These are phyloP conservation scores for Eretmocerus hayati DNA, from an alignment of 2,888 invertebrate species.

Conservation along the genomic window DNA sequence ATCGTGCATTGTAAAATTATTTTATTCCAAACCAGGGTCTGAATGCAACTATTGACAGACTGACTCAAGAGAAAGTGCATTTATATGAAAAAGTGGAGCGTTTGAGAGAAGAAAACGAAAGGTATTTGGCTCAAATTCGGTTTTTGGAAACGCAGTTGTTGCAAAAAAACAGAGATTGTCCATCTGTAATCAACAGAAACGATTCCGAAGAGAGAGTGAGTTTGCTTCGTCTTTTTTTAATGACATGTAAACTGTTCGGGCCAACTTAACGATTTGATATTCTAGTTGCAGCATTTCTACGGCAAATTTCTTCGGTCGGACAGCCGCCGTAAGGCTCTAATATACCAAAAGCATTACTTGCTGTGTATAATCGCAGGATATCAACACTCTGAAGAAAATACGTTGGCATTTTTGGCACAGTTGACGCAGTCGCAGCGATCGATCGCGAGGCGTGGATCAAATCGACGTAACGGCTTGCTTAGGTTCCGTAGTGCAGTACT, in stretches of 20 bases:
- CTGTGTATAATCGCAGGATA: slow-evolving; percentile 60
- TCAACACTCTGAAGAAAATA: slow-evolving; percentile 51
- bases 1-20: too few species aligned
- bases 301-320: slow-evolving; percentile 71
- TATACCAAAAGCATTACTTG: slow-evolving; percentile 86
- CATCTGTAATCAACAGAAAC: slow-evolving; percentile 20
- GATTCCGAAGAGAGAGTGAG: slow-evolving; percentile 39
- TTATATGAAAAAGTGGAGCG: slow-evolving; percentile 34
- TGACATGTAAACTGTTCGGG: neutral
- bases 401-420: slow-evolving; percentile 44
- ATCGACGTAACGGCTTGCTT: slow-evolving; percentile 29
- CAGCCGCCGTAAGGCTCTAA: slow-evolving; percentile 78
- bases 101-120: slow-evolving; percentile 34
- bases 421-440: slow-evolving; percentile 41
- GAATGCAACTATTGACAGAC: slow-evolving; percentile 28
- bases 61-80: slow-evolving; percentile 29
- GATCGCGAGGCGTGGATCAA: slow-evolving; percentile 24
- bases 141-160: slow-evolving; percentile 29
- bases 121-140: slow-evolving; percentile 27
- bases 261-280: slow-evolving; percentile 2
- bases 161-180: slow-evolving; percentile 15
- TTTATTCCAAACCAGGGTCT: slow-evolving; percentile 31
- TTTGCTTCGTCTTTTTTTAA: neutral
- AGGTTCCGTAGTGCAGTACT: slow-evolving; percentile 52
- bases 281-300: slow-evolving; percentile 54